These are phyloP conservation scores for Chionoecetes opilio DNA, from an alignment of 1,140 invertebrate species.

Conservation along the genomic window DNA sequence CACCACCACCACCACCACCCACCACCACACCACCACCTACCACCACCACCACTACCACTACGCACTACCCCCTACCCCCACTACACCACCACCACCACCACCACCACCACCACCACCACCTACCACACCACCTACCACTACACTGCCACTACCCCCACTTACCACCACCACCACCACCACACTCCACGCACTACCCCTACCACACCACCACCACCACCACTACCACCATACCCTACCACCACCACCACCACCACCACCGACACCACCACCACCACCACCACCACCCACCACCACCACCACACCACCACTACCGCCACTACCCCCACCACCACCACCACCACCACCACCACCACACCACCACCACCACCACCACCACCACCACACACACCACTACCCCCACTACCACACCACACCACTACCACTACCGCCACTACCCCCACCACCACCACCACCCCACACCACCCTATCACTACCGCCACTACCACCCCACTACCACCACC, in stretches of 20 bases:
- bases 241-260: too few species aligned
- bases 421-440: not conserved
- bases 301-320: not conserved
- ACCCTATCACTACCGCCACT: conserved; percentile 33
- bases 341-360: not conserved
- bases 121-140: too few species aligned
- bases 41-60: too few species aligned
- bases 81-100: too few species aligned
- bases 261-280: not conserved
- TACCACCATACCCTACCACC: too few species aligned
- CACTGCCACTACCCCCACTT: not conserved
- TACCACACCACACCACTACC: not conserved
- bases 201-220: not conserved
- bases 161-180: too few species aligned
- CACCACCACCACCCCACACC: not conserved
- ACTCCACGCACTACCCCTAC: too few species aligned
- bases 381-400: not conserved
- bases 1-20: not conserved
- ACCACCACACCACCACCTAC: too few species aligned
- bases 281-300: too few species aligned
- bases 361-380: not conserved
- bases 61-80: not conserved
- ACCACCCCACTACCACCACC: not conserved
- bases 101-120: too few species aligned
- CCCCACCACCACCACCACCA: not conserved